Evolutionary conservation across 2,888 invertebrate genomes (phyloP), one percentile per base, ranked within the genome.

Genomic region (Seira sanloemensis): DNA sequence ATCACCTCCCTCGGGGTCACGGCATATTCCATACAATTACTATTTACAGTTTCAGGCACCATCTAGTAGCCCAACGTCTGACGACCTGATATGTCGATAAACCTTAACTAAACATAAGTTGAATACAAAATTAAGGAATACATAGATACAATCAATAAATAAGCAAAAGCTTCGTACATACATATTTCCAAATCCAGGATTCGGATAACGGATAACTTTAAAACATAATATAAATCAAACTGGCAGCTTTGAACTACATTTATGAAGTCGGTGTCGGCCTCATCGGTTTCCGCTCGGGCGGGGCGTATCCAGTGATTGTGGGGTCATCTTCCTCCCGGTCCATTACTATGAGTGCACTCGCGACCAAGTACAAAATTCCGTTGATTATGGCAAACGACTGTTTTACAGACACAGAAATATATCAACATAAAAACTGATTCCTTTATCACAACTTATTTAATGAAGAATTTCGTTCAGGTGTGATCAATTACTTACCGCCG

Each of bases 341-440:
- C 68, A 78, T 4, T 2, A 77, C 65, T 1, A 77, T n/a, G 9
- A 83, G 62, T 7, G 37, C 27, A 1, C 77, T 37, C 1, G 21
- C 67, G 9, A 46, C 27, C 1, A 83, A 65, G 18, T 67, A 83
- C 27, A 78, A 66, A 37, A 83, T 73, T 67, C 83, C 83, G 46
- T 83, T 83, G 18, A 83, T 83, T 46, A 83, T 83, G 0, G 73
- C 83, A 67, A 83, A 83, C 2, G 77, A 77, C 82, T 82, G 65
- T 37, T 12, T 37, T 7, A 37, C 37, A 37, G 37, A 62, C 24
- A 66, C 7, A 7, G 26, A 67, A 12, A 26, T 21, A 66, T 5
- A 23, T 66, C 9, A 21, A 2, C 24, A 23, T 24, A 23, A 65
- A 25, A 25, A 1, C 1, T 2, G 54, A 62, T 21, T n/a, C n/a